Evolutionary conservation across 23 tunicate species (phyloP), one percentile per base, ranked within the genome.

Genomic region (Clavelina lepadiformis): DNA sequence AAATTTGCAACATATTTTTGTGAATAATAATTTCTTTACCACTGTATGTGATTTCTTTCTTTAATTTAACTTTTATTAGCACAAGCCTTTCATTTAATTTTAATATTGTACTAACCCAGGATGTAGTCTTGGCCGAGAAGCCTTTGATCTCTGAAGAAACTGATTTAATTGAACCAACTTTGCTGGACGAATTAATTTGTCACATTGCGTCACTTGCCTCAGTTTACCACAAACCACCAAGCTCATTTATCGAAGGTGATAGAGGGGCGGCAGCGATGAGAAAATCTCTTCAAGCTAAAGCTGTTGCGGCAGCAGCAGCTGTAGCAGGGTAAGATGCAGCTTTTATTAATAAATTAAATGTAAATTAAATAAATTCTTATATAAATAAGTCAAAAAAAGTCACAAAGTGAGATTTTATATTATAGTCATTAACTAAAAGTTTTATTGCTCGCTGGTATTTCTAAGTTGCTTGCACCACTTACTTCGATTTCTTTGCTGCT

Each of bases 181-280:
- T 93, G 30, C 71, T 93, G 31, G 98, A 93, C 38, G 98, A 93
- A 75, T 51, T 93, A 33, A 93, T 93, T 18, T 93, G 98, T 53
- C 98, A 93, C 65, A 93, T 93, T 45, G 82, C 98, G 18, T 93
- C 98, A 3, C 79, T 93, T 25, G 98, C 98, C 34, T 77, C 86
- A 1, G 98, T 93, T 19, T 93, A 93, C 62, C 98, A 93, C 74
- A 93, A 93, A 50, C 98, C 98, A 2, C 98, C 98, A 46, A 78
- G 80, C 35, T 81, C 94, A 0, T 93, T 93, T 56, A 85, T 93
- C 11, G 98, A 93, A 69, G 93, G 93, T 4, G 94, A 82, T 32
- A 73, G 94, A 41, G 88, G 83, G 2, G 93, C 77, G 6, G 83
- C 81, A 19, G 97, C 81, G 3, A 89, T 89, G 76, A 74, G 97